Base-by-base conservation (phyloP, 1,140 invertebrate species). In the Leptinotarsa defecta region DNA sequence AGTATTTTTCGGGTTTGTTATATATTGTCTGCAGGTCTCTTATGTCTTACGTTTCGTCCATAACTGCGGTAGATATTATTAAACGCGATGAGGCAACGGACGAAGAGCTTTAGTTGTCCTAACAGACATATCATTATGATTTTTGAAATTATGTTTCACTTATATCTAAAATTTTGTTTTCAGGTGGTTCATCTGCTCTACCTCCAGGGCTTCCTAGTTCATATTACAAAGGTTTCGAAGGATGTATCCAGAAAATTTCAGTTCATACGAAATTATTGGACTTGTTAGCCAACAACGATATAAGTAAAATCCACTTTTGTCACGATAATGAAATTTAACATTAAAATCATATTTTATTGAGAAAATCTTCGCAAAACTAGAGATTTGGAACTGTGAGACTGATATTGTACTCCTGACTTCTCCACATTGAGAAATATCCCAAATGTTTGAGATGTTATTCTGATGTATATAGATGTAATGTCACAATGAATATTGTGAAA, bases 191-290 rank as follows among this genome's bases (percentile, higher is more conserved):
- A 20, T 76, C 82, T 24, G 77, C 78, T 11, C 64, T 84, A 71
- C 85, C 85, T 19, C 74, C 78, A 62, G 84, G 83, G 19, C 69
- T 86, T 67, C 83, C 85, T 63, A 75, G 79, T n/a, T 73, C 83
- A 15, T 86, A 86, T 72, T 84, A 85, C 76, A 85, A 82, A 80
- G 83, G 83, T 61, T 86, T 85, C 71, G 81, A 84, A 49, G 85
- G 85, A 27, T 86, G 85, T 65, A 83, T 86, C 68, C 81, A 84
- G 77, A 77, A 83, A 77, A 75, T 86, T 62, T 77, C 80, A 63
- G 76, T 85, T 15, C 84, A 85, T 76, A 73, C 75, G 20, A 85
- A 85, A 78, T 80, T 81, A 6, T 76, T 86, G 65, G 81, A 85
- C 71, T 73, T 86, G 64, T 75, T 83, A 72, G 80, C 80, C 73